Evolutionary conservation across 2,113 vertebrate genomes (phyloP).

Genomic region (Otus sunia): DNA sequence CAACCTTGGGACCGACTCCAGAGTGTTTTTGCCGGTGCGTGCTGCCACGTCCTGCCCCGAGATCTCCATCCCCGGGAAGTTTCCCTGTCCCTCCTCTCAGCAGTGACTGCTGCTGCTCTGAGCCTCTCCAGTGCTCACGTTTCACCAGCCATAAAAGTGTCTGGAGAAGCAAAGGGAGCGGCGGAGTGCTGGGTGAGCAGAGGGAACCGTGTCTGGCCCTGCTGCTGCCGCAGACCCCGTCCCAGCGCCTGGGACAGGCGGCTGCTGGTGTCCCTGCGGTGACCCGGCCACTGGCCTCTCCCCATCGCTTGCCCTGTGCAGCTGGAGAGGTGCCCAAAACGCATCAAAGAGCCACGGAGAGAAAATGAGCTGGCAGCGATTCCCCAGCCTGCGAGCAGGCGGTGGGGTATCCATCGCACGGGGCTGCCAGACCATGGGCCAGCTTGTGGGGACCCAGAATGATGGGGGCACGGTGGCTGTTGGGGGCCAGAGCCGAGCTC

Average conservation of each 20-base stretch:
- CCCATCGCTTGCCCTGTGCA: not conserved
- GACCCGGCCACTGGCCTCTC: not conserved
- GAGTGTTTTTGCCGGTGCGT: not conserved
- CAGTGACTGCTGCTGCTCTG: not conserved
- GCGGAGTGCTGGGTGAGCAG: not conserved
- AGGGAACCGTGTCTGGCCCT: not conserved
- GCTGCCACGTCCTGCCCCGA: not conserved
- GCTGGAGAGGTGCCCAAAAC: not conserved
- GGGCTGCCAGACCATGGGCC: not conserved
- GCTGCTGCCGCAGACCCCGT: not conserved
- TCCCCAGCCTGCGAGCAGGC: not conserved
- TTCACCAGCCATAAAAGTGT: conserved; percentile 30
- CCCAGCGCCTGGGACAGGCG: fast-evolving
- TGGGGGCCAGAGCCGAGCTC: not conserved
- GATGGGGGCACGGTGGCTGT: fast-evolving
- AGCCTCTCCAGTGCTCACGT: not conserved
- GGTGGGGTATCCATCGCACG: fast-evolving
- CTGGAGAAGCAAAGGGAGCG: not conserved
- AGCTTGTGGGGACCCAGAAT: fast-evolving
- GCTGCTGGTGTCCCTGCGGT: not conserved
- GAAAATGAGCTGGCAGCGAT: not conserved
- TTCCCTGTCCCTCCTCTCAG: not conserved
- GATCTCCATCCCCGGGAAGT: not conserved
- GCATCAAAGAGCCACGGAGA: not conserved
- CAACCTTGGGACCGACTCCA: fast-evolving